Base-by-base conservation (phyloP, 2,888 invertebrate genomes). In the Willowsia nigromaculata region DNA sequence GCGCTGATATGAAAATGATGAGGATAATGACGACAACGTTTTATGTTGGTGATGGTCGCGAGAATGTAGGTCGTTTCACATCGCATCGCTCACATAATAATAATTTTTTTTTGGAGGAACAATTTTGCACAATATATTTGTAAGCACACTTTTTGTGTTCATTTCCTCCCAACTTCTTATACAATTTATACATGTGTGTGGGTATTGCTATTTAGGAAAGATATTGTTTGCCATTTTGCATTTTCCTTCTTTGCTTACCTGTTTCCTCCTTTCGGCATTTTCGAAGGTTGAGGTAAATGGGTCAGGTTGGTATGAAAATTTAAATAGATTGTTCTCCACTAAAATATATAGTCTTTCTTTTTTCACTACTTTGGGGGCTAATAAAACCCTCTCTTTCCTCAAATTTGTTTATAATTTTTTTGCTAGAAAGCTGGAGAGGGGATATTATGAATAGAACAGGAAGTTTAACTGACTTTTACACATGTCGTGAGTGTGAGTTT, bases 231-330 rank as follows among this genome's bases (percentile, higher is more conserved):
- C 71, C 71, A 71, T 71, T 71, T 71, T 71, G 71, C 71, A 71
- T 71, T 65, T 65, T 65, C 65, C 33, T 65, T n/a, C 3, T 37
- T 65, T 65, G 25, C 71, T 71, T 40, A 43, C 71, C 71, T 71
- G 71, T 71, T 65, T 65, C 65, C 65, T 22, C n/a, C 22, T n/a
- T 6, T 13, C 9, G 40, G 71, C 37, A 43, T 56, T 80, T 80
- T 71, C 71, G 74, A 85, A 85, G 85, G 85, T 85, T 85, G 85
- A 85, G 85, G 85, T 85, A 85, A 85, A 85, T 85, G 76, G 85
- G 85, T 85, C 85, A 76, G 85, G 25, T 74, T 74, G 40, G 40
- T 62, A 85, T 85, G 85, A 85, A 85, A 85, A 47, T 85, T 85
- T 85, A 85, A 85, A 74, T 62, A 85, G 76, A 40, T 59, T 74